These are phyloP conservation scores for Peucedramus taeniatus DNA, from an alignment of 2,113 vertebrate genomes.

Conservation along the genomic window DNA sequence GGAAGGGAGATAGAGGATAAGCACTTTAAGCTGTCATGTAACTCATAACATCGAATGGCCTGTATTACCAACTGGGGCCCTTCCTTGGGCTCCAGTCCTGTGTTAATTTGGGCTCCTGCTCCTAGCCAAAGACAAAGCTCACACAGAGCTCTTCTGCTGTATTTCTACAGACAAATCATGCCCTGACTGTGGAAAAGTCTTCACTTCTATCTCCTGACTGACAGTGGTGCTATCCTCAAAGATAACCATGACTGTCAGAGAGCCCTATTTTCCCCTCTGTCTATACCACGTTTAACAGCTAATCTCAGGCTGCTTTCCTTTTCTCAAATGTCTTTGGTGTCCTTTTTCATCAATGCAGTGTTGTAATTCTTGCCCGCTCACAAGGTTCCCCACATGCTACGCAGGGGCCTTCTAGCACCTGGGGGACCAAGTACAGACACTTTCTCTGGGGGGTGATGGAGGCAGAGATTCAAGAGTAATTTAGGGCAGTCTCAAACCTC, in stretches of 20 bases:
- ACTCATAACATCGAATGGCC: neutral
- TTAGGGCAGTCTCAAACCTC: neutral
- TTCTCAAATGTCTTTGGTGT: neutral
- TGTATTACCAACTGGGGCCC: neutral
- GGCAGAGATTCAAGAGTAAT: neutral
- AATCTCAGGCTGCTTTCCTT: neutral
- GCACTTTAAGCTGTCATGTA: neutral
- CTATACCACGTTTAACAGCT: neutral
- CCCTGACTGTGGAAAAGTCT: neutral
- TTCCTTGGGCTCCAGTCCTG: neutral
- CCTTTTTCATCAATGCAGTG: neutral
- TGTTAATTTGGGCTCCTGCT: neutral
- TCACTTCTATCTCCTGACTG: neutral
- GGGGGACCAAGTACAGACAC: neutral
- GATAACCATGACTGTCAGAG: neutral
- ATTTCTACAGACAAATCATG: neutral
- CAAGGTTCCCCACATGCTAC: fast-evolving
- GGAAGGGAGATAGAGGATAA: neutral
- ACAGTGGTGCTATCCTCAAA: neutral
- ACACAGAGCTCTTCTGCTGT: neutral
- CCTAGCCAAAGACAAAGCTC: neutral
- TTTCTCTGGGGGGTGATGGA: neutral
- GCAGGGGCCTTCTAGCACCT: neutral
- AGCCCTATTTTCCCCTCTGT: neutral
- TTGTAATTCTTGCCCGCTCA: neutral